phyloP scores from a whole-genome alignment of 2,797 vertebrate genomes.

The Novumbra hubbsi region DNA sequence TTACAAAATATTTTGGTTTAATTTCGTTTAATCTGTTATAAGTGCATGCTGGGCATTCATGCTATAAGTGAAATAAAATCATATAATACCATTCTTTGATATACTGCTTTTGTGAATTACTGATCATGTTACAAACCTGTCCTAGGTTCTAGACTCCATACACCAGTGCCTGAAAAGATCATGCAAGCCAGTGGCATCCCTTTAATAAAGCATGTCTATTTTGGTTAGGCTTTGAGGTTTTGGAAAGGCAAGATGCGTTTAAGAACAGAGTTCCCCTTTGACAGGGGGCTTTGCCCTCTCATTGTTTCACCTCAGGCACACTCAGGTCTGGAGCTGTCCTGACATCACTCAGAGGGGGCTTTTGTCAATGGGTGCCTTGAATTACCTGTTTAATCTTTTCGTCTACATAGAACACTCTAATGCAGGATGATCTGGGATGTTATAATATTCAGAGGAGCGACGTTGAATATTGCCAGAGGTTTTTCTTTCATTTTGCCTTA shows the following conservation, averaged over 20 bases:
- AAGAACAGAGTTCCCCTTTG: slow-evolving; percentile 24
- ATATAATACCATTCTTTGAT: slow-evolving; percentile 29
- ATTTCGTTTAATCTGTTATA: too few relatives aligned
- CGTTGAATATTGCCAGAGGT: slow-evolving; percentile 5
- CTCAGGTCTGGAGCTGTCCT: neutral
- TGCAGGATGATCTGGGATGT: slow-evolving; percentile 4
- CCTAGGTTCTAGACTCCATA: slow-evolving; percentile 35
- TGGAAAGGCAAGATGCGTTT: slow-evolving; percentile 30
- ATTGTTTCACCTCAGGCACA: slow-evolving; percentile 19
- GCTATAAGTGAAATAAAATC: slow-evolving; percentile 21
- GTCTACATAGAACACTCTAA: neutral
- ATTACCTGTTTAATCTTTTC: neutral
- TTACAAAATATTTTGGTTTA: too few relatives aligned
- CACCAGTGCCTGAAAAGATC: slow-evolving; percentile 32
- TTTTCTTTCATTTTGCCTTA: slow-evolving; percentile 2
- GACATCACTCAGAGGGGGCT: neutral
- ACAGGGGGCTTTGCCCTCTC: slow-evolving; percentile 8
- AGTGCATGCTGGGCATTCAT: neutral
- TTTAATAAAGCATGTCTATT: slow-evolving; percentile 41
- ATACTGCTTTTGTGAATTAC: slow-evolving; percentile 35
- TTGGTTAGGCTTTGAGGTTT: slow-evolving; percentile 33
- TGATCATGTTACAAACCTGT: slow-evolving; percentile 39
- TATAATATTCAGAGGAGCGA: neutral
- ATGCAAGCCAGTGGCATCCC: slow-evolving; percentile 24
- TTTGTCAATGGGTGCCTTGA: neutral